Evolutionary conservation across 2,888 invertebrate genomes (phyloP).

Genomic region (Iselma pallidipennis): DNA sequence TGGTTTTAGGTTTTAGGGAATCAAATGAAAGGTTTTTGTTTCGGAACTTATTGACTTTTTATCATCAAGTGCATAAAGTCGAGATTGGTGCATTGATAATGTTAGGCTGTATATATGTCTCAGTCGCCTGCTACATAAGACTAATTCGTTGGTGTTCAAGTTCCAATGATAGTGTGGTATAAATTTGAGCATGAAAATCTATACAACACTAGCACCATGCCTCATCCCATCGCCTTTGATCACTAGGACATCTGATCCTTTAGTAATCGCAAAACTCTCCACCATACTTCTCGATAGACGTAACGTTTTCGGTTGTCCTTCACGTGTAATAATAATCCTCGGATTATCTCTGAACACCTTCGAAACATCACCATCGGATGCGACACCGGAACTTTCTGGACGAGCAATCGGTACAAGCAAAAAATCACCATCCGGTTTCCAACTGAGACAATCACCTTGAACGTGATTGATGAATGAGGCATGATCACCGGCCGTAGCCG

Average conservation of each 20-base stretch:
- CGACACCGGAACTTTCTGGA: constrained; percentile 50
- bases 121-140: not conserved
- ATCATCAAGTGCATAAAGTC: not conserved
- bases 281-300: constrained; percentile 50
- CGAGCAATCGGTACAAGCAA: constrained; percentile 52
- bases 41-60: not conserved
- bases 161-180: not conserved
- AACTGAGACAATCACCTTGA: constrained; percentile 40
- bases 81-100: not conserved
- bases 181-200: constrained; percentile 17
- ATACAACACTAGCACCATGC: constrained; percentile 50
- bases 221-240: constrained; percentile 46
- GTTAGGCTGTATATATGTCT: not conserved
- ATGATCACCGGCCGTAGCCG: constrained; percentile 52
- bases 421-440: constrained; percentile 49
- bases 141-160: not conserved
- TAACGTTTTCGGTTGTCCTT: constrained; percentile 32
- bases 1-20: not conserved
- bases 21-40: not conserved
- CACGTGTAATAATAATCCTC: constrained; percentile 40
- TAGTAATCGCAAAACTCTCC: constrained; percentile 49
- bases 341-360: constrained; percentile 39
- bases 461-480: constrained; percentile 53
- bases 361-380: constrained; percentile 39
- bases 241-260: constrained; percentile 49